Percentiles rank a stretch among this genome's conserved stretches.
Evolutionary conservation across 2,113 vertebrate species (phyloP).

Genomic region (Periophthalmus modestus): DNA sequence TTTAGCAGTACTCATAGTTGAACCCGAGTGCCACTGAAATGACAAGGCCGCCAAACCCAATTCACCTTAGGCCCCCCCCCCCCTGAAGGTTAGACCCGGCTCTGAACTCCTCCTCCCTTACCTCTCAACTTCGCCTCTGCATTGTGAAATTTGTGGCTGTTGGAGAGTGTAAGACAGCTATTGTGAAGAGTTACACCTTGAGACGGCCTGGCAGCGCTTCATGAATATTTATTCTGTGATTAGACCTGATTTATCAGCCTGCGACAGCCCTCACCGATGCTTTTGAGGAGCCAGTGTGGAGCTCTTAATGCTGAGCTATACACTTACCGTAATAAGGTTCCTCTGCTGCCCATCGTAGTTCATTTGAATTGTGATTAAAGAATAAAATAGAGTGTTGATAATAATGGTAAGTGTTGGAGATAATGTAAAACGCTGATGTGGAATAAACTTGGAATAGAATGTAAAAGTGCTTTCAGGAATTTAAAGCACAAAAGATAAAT

Average conservation of each 20-base stretch:
- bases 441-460: background rate
- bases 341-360: slow-evolving; percentile 5
- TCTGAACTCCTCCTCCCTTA: slow-evolving; percentile 11
- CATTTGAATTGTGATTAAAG: slow-evolving; percentile 16
- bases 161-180: slow-evolving; percentile 56
- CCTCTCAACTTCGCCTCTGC: slow-evolving; percentile 50
- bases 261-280: slow-evolving; percentile 61
- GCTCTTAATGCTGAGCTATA: slow-evolving; percentile 41
- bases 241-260: slow-evolving; percentile 73
- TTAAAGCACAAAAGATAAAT: slow-evolving; percentile 5
- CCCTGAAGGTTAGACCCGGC: background rate
- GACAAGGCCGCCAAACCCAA: background rate
- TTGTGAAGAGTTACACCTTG: slow-evolving; percentile 74
- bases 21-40: too few relatives aligned
- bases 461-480: background rate
- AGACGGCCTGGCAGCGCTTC: slow-evolving; percentile 53
- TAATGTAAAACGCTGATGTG: slow-evolving; percentile 12
- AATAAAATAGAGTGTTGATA: slow-evolving; percentile 10
- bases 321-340: slow-evolving; percentile 34
- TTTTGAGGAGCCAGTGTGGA: slow-evolving; percentile 44
- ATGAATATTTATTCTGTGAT: slow-evolving; percentile 80
- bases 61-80: background rate
- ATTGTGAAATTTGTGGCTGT: slow-evolving; percentile 49
- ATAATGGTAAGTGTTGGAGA: slow-evolving; percentile 10
- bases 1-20: too few relatives aligned